phyloP scores from a whole-genome alignment of 2,113 vertebrate genomes.

The Tenebrosternarchus preto region DNA sequence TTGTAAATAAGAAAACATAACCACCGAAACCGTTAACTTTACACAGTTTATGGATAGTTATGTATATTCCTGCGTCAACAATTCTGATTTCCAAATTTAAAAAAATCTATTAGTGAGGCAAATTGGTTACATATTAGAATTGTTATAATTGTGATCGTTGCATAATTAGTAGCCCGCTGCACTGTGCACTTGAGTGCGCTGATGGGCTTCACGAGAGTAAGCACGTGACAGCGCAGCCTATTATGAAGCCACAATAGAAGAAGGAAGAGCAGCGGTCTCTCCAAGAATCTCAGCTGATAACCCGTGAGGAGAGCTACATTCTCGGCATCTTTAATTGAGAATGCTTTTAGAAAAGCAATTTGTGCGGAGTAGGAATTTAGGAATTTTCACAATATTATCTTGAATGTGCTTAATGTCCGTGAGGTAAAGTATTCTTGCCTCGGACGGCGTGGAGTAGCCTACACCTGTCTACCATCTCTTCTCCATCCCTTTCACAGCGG shows the following conservation, averaged over 20 bases:
- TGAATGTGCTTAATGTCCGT: neutral
- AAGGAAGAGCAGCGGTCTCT: neutral
- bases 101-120: too few relatives aligned
- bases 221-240: constrained; percentile 14
- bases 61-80: too few relatives aligned
- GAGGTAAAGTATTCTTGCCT: neutral
- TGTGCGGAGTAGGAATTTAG: too few relatives aligned
- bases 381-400: neutral
- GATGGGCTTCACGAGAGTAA: neutral
- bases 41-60: too few relatives aligned
- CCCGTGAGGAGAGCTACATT: neutral
- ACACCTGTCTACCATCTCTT: neutral
- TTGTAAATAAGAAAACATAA: too few relatives aligned
- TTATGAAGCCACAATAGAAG: neutral
- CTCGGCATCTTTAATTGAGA: neutral
- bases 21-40: too few relatives aligned
- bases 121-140: too few relatives aligned
- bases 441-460: neutral
- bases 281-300: neutral
- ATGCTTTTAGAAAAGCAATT: neutral
- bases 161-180: neutral
- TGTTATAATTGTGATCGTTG: too few relatives aligned
- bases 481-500: constrained; percentile 2
- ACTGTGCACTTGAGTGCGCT: neutral
- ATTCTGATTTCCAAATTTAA: too few relatives aligned